phyloP scores from a whole-genome alignment of 1,140 invertebrate species.

The Bradysia coprophila region DNA sequence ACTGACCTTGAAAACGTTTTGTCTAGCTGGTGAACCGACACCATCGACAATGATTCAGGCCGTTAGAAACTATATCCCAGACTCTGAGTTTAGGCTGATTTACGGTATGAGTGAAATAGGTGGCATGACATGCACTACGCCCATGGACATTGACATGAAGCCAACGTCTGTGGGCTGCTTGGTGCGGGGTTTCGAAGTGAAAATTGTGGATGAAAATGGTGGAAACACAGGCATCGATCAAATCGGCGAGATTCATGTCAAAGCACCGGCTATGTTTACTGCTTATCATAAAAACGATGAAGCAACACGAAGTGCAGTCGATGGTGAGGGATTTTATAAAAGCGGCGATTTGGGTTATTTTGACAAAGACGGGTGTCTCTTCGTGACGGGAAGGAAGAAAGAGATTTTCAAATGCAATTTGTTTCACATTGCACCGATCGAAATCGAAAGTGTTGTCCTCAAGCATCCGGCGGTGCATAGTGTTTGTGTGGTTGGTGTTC shows the following conservation, averaged over 20 bases:
- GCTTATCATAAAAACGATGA: constrained; percentile 1
- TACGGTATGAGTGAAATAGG: background rate
- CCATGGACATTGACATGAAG: background rate
- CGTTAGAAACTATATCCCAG: background rate
- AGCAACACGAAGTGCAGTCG: constrained; percentile 8
- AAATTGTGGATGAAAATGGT: constrained; percentile 1
- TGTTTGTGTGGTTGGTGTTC: constrained; percentile 42
- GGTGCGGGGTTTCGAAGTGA: background rate
- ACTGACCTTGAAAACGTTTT: background rate
- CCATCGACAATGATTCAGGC: background rate
- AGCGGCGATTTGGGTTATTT: constrained; percentile 47
- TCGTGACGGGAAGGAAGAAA: constrained; percentile 43
- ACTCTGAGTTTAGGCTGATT: background rate
- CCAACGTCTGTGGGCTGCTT: background rate
- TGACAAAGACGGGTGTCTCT: constrained; percentile 37
- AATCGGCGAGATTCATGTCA: constrained; percentile 1
- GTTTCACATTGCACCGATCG: constrained; percentile 14
- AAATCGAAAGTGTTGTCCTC: constrained; percentile 26
- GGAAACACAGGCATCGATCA: background rate
- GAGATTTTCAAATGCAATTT: constrained; percentile 45
- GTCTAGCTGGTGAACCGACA: background rate
- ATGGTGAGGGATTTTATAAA: constrained; percentile 37
- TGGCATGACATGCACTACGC: background rate
- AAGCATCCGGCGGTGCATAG: constrained; percentile 39
- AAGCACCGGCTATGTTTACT: background rate